phyloP scores from a whole-genome alignment of 2,888 invertebrate genomes.

The Megaustenia siamemsis region DNA sequence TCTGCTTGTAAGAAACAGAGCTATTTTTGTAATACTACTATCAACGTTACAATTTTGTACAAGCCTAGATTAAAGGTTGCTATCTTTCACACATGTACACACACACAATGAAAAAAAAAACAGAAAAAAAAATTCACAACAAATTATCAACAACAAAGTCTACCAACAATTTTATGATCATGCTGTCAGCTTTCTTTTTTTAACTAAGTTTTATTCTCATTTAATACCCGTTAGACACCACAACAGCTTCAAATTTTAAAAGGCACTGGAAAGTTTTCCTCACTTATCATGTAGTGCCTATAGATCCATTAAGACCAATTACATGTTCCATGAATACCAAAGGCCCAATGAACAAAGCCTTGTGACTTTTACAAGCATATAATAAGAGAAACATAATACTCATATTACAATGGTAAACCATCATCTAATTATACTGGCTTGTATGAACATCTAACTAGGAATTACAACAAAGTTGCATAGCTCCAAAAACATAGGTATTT shows the following conservation, averaged over 20 bases:
- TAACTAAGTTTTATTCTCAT: background rate
- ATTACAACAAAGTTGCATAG: slow-evolving; percentile 34
- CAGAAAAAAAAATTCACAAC: too few species aligned
- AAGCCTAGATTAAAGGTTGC: background rate
- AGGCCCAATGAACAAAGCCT: background rate
- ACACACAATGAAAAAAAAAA: too few species aligned
- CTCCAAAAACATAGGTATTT: background rate
- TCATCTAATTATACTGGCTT: background rate
- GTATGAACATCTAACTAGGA: background rate
- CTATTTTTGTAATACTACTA: too few species aligned
- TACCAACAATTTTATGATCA: too few species aligned
- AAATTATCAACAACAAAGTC: too few species aligned
- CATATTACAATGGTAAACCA: too few species aligned
- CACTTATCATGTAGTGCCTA: background rate
- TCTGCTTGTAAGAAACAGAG: too few species aligned
- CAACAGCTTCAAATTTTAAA: background rate
- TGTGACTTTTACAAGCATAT: background rate
- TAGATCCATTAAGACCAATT: background rate
- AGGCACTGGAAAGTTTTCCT: background rate
- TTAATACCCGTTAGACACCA: background rate
- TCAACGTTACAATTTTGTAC: background rate
- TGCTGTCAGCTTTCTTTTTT: too few species aligned
- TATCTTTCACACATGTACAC: too few species aligned
- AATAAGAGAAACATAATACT: too few species aligned
- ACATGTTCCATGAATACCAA: background rate